A percentile compares a stretch with the other conserved stretches of the same genome.
phyloP scores from a whole-genome alignment of 2,797 vertebrate genomes.

The Sebastes glaucus region DNA sequence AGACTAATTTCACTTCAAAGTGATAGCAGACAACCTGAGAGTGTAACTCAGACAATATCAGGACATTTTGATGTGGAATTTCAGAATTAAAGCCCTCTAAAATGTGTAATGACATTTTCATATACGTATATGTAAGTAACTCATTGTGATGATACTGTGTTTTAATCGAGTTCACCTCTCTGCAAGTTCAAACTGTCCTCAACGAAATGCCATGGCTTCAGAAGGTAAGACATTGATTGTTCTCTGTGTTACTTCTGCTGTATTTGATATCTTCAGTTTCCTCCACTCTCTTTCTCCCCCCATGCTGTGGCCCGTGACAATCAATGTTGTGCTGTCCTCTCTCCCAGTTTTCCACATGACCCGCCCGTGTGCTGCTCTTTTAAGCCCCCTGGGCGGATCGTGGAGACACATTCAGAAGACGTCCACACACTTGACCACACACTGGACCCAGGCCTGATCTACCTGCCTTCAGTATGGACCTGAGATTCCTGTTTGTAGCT shows the following conservation, averaged over 20 bases:
- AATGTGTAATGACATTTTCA: neutral
- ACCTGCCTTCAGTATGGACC: constrained; percentile 28
- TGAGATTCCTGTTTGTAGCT: constrained; percentile 24
- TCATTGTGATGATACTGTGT: neutral
- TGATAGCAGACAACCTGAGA: no score
- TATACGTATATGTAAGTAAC: neutral
- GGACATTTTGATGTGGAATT: no score
- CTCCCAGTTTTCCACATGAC: constrained; percentile 35
- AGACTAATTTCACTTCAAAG: no score
- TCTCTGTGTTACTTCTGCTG: neutral
- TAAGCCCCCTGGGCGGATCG: neutral
- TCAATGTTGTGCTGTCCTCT: constrained; percentile 7
- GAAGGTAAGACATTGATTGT: neutral
- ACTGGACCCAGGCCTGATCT: neutral
- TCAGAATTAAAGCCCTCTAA: no score
- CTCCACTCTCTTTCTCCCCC: neutral
- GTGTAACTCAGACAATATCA: no score
- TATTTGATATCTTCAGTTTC: neutral
- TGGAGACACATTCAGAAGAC: neutral
- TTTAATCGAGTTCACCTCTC: neutral
- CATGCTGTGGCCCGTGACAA: constrained; percentile 3
- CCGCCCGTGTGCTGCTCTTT: neutral
- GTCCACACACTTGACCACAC: neutral
- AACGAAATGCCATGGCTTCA: neutral
- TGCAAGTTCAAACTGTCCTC: neutral